Evolutionary conservation across 2,888 invertebrate species (phyloP).

Genomic region (Hetaerina titia): DNA sequence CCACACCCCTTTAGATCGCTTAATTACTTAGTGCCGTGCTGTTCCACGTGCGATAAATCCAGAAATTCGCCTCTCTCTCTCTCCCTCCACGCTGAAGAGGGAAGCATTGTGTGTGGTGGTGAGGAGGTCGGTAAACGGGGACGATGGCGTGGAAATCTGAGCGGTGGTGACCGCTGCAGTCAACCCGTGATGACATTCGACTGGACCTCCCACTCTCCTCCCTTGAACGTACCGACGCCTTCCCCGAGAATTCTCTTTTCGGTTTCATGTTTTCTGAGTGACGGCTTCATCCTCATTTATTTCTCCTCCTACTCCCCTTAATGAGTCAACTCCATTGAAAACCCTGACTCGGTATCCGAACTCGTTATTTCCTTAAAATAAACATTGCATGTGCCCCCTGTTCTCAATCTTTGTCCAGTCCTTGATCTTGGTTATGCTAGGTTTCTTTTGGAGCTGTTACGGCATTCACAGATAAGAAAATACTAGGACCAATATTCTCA

Average conservation of each 20-base stretch:
- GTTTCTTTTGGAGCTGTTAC: no score
- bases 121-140: neutral
- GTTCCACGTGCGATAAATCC: slow-evolving; percentile 55
- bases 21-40: slow-evolving; percentile 56
- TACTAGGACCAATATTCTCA: no score
- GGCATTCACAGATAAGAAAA: no score
- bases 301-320: no score
- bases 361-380: no score
- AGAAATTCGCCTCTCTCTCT: slow-evolving; percentile 16
- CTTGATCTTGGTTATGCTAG: no score
- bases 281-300: no score
- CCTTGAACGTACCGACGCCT: neutral
- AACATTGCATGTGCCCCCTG: no score
- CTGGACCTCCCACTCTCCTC: neutral
- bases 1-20: slow-evolving; percentile 28
- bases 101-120: slow-evolving; percentile 15
- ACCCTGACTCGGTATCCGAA: no score
- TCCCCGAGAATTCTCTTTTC: neutral
- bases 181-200: neutral
- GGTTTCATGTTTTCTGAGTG: neutral
- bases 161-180: neutral
- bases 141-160: slow-evolving; percentile 23
- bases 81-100: neutral
- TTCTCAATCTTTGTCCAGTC: no score
- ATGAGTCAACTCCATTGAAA: no score